A percentile compares a stretch with the other conserved stretches of the same genome.
Conservation (phyloP, 2,888 invertebrate species). For the Phlogophora meticulosa region DNA sequence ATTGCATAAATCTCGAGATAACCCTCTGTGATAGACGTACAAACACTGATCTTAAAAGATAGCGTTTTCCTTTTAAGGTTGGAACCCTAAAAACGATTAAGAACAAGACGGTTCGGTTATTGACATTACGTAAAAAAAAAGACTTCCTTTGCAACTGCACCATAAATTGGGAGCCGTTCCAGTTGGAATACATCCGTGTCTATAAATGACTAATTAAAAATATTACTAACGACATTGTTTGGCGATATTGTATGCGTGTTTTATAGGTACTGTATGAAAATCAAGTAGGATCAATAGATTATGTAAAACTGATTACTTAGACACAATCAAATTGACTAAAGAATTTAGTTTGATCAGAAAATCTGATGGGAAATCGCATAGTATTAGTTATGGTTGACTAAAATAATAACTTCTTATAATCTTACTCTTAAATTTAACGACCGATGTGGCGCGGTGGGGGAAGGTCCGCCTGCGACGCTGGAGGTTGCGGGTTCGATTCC, state of each 20-base stretch:
- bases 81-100: background rate
- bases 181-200: slow-evolving; percentile 1
- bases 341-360: background rate
- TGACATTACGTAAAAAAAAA: slow-evolving; percentile 25
- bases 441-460: too few species aligned
- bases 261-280: background rate
- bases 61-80: too few species aligned
- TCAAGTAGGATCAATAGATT: background rate
- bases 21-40: too few species aligned
- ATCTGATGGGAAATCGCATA: background rate
- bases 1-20: too few species aligned
- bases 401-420: too few species aligned
- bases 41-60: too few species aligned
- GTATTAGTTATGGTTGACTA: too few species aligned
- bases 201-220: slow-evolving; percentile 32
- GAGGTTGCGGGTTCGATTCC: too few species aligned
- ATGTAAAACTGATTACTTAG: background rate
- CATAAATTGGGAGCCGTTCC: slow-evolving; percentile 1
- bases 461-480: too few species aligned
- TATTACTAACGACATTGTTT: slow-evolving; percentile 16
- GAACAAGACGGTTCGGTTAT: slow-evolving; percentile 25
- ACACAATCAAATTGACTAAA: background rate
- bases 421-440: too few species aligned
- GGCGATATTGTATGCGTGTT: slow-evolving; percentile 7
- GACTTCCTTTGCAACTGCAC: background rate